A percentile compares a stretch with the other conserved stretches of the same genome.
phyloP scores from a whole-genome alignment of 2,113 vertebrate genomes.

The Crotophaga sulcirostris region DNA sequence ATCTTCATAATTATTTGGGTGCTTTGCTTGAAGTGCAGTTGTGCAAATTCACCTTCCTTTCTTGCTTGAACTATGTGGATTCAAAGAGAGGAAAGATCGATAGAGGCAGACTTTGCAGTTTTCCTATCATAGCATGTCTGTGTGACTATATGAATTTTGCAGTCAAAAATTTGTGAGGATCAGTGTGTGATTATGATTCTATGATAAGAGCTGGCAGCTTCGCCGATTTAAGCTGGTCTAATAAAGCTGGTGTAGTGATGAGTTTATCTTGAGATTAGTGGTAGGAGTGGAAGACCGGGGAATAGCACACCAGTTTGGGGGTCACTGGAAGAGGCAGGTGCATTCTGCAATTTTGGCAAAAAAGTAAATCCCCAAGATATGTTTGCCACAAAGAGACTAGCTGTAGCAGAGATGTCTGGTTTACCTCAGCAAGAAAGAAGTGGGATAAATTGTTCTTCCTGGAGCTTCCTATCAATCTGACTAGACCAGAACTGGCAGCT shows the following conservation, averaged over 20 bases:
- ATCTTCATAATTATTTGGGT: neutral
- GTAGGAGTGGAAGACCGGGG: neutral
- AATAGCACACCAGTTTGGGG: neutral
- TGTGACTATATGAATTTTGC: neutral
- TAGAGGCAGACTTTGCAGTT: neutral
- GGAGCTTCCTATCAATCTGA: neutral
- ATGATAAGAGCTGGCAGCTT: neutral
- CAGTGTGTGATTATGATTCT: neutral
- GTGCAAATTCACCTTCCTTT: neutral
- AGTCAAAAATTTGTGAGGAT: neutral
- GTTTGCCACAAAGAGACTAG: neutral
- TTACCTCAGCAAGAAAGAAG: neutral
- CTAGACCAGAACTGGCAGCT: neutral
- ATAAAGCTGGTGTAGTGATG: neutral
- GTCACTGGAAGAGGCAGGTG: neutral
- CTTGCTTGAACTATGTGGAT: neutral
- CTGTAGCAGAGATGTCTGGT: neutral
- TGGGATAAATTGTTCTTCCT: neutral
- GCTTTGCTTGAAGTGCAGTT: neutral
- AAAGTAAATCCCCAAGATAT: neutral
- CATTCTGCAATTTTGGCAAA: neutral
- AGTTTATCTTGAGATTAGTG: neutral
- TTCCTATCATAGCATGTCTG: neutral
- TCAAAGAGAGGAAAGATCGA: neutral
- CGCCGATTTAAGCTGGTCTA: neutral